A percentile compares a stretch with the other conserved stretches of the same genome.
phyloP scores from a whole-genome alignment of 2,797 vertebrate genomes.

The Coranthus polyacanthus region DNA sequence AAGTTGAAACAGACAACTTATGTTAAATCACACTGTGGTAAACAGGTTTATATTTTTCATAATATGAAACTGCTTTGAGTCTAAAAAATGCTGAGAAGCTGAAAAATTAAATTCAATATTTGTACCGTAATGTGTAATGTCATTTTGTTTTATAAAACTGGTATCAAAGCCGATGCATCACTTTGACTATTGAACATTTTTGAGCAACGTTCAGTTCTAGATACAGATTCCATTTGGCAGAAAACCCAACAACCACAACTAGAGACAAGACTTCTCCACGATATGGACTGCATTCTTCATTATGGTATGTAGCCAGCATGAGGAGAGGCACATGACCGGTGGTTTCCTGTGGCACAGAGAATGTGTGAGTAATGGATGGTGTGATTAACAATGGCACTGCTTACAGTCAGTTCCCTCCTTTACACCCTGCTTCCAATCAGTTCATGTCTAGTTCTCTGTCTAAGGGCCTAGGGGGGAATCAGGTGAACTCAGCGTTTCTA shows the following conservation, averaged over 20 bases:
- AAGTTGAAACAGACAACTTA: no score
- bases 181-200: no score
- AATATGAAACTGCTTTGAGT: no score
- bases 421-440: slow-evolving; percentile 55
- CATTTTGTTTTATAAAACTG: no score
- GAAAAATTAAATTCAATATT: no score
- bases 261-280: slow-evolving; percentile 21
- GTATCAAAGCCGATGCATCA: no score
- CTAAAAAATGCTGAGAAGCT: no score
- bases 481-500: slow-evolving; percentile 46
- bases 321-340: slow-evolving; percentile 35
- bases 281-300: slow-evolving; percentile 44
- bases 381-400: slow-evolving; percentile 70
- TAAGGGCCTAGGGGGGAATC: slow-evolving; percentile 31
- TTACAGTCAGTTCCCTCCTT: slow-evolving; percentile 49
- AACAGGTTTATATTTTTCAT: no score
- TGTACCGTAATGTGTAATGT: no score
- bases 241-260: slow-evolving; percentile 15
- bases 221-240: neutral
- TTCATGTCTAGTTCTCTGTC: slow-evolving; percentile 52
- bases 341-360: slow-evolving; percentile 49
- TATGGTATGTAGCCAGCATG: slow-evolving; percentile 33
- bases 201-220: no score
- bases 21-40: no score
- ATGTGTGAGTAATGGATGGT: slow-evolving; percentile 65